Percentiles rank a stretch among this genome's conserved stretches.
phyloP scores from a whole-genome alignment of 2,888 invertebrate species.

The Rhingia campestris region DNA sequence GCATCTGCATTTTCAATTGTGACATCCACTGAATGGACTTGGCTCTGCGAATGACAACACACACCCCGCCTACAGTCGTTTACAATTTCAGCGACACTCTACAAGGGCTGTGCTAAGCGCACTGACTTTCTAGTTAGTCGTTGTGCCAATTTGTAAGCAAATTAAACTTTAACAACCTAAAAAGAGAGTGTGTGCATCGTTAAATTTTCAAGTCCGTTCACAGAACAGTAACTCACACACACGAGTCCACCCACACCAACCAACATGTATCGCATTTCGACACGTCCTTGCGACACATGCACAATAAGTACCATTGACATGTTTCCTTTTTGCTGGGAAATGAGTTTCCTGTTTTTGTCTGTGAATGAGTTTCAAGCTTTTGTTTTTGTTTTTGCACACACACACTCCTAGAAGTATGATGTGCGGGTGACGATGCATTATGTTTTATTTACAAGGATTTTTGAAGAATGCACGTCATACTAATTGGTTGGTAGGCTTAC shows the following conservation, averaged over 20 bases:
- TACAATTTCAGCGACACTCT: conserved; percentile 1
- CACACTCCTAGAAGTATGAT: neutral
- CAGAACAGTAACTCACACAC: conserved; percentile 11
- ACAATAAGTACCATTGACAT: conserved; percentile 66
- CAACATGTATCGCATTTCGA: conserved; percentile 18
- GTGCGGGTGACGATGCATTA: conserved; percentile 19
- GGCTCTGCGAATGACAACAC: neutral
- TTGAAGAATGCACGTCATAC: conserved; percentile 43
- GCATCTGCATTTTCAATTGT: conserved; percentile 3
- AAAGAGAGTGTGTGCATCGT: conserved; percentile 43
- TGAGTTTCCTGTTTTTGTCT: conserved; percentile 68
- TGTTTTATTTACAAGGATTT: conserved; percentile 49
- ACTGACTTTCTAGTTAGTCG: conserved; percentile 19
- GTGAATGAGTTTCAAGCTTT: conserved; percentile 28
- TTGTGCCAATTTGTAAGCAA: conserved; percentile 63
- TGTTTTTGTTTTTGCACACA: neutral
- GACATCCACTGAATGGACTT: neutral
- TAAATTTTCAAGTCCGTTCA: conserved; percentile 52
- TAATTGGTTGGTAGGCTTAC: conserved; percentile 60
- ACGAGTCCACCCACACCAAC: neutral
- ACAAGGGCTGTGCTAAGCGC: neutral
- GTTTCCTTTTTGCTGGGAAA: conserved; percentile 69
- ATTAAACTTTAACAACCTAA: conserved; percentile 55
- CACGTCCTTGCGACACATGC: conserved; percentile 60
- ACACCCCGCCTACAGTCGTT: neutral